Percentiles rank a stretch among this genome's conserved stretches.
These are phyloP conservation scores for Cenopis cana DNA, from an alignment of 2,888 invertebrate genomes.

Conservation along the genomic window DNA sequence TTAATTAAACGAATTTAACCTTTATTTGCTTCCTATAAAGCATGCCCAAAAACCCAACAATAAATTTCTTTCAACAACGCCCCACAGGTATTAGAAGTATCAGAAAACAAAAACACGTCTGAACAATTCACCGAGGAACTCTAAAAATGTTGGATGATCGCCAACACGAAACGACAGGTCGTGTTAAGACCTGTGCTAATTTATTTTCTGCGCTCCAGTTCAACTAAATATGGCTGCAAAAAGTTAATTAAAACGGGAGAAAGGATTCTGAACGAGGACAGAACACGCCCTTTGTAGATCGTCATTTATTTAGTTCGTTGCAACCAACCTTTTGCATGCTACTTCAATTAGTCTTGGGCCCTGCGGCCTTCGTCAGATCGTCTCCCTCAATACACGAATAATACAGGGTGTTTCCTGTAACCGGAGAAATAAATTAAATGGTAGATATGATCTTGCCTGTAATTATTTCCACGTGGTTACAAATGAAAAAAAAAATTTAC, in stretches of 20 bases:
- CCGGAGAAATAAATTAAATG: too few species aligned
- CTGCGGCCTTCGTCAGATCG: constrained; percentile 45
- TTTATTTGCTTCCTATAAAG: not conserved
- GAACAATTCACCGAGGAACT: constrained; percentile 15
- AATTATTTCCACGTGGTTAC: too few species aligned
- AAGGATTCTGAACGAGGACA: constrained; percentile 74
- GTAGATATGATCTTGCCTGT: too few species aligned
- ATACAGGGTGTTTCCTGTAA: constrained; percentile 1
- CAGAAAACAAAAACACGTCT: constrained; percentile 16
- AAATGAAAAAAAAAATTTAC: too few species aligned
- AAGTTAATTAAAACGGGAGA: constrained; percentile 76
- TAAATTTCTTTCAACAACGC: not conserved
- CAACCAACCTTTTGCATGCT: constrained; percentile 71
- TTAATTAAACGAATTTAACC: not conserved
- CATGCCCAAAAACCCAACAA: not conserved
- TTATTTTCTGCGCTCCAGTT: constrained; percentile 46
- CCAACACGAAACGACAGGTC: constrained; percentile 38
- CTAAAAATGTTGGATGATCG: constrained; percentile 38
- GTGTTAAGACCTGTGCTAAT: constrained; percentile 42
- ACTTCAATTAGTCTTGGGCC: constrained; percentile 58
- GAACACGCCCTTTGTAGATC: constrained; percentile 70
- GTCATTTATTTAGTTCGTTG: constrained; percentile 71
- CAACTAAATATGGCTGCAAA: constrained; percentile 55
- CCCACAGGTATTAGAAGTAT: constrained; percentile 1
- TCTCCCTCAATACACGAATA: constrained; percentile 12